Conservation (phyloP, 2,113 vertebrate genomes). For the Vombatus ursinus region DNA sequence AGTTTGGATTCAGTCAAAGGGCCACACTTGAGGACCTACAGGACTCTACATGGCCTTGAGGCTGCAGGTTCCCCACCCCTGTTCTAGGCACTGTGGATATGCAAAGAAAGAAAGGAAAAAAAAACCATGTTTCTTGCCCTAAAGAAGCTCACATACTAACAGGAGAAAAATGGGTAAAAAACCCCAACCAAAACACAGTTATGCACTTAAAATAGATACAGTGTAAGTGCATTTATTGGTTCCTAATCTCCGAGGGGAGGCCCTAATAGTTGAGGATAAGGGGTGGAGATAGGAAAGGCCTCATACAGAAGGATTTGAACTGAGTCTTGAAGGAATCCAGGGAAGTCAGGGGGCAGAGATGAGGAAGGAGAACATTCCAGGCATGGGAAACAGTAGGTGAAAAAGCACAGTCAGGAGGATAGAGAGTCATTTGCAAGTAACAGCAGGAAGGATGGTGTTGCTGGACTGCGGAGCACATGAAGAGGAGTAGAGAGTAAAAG, state of each 20-base stretch:
- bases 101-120: background rate
- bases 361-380: background rate
- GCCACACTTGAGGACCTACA: too few species aligned
- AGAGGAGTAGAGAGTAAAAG: background rate
- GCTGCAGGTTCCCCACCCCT: too few species aligned
- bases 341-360: background rate
- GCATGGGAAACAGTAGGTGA: background rate
- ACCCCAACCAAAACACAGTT: background rate
- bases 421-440: background rate
- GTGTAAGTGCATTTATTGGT: background rate
- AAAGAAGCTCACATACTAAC: too few species aligned
- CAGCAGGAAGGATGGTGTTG: background rate
- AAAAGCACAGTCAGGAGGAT: background rate
- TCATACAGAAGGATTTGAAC: background rate
- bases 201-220: background rate
- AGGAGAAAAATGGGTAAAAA: background rate
- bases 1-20: too few species aligned
- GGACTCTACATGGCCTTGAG: too few species aligned
- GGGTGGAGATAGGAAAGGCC: background rate
- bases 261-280: background rate
- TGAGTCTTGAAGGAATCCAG: background rate
- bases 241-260: background rate
- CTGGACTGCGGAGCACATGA: background rate
- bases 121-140: too few species aligned
- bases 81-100: background rate